Evolutionary conservation across 1,140 invertebrate genomes (phyloP).

Genomic region (Hyphantria cunea): DNA sequence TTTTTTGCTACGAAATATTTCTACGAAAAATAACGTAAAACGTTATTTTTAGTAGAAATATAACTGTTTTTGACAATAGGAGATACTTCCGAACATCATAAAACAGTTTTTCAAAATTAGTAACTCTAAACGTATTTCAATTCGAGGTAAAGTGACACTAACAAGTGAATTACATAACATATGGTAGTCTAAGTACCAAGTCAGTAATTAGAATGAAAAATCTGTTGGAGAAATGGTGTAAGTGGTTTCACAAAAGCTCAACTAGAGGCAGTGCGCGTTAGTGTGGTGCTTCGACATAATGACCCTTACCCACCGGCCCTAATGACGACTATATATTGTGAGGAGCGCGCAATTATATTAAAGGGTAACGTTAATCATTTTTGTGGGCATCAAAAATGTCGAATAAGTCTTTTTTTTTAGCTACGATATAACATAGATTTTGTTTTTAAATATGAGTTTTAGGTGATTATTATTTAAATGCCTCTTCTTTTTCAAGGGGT

Average conservation of each 20-base stretch:
- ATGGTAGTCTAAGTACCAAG: constrained; percentile 21
- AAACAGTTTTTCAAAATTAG: too few relatives aligned
- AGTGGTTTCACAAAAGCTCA: constrained; percentile 35
- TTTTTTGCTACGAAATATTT: too few relatives aligned
- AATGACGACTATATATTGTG: constrained; percentile 59
- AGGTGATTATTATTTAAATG: too few relatives aligned
- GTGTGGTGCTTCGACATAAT: constrained; percentile 33
- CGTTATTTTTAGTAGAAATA: too few relatives aligned
- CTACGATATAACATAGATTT: too few relatives aligned
- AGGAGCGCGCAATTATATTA: constrained; percentile 34
- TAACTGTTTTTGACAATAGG: too few relatives aligned
- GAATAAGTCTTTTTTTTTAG: too few relatives aligned
- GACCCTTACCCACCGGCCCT: constrained; percentile 38
- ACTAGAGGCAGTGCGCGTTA: constrained; percentile 16
- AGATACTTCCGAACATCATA: too few relatives aligned
- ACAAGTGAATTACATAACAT: constrained; percentile 20
- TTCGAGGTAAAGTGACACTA: constrained; percentile 9
- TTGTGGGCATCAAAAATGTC: background rate
- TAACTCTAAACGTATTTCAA: too few relatives aligned
- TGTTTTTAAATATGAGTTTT: too few relatives aligned
- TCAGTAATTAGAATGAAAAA: constrained; percentile 54
- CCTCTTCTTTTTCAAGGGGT: too few relatives aligned
- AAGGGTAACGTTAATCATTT: constrained; percentile 24
- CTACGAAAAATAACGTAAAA: too few relatives aligned
- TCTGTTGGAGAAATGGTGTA: constrained; percentile 38